Base-by-base conservation (phyloP, 2,888 invertebrate species). In the Archips crataeganus region DNA sequence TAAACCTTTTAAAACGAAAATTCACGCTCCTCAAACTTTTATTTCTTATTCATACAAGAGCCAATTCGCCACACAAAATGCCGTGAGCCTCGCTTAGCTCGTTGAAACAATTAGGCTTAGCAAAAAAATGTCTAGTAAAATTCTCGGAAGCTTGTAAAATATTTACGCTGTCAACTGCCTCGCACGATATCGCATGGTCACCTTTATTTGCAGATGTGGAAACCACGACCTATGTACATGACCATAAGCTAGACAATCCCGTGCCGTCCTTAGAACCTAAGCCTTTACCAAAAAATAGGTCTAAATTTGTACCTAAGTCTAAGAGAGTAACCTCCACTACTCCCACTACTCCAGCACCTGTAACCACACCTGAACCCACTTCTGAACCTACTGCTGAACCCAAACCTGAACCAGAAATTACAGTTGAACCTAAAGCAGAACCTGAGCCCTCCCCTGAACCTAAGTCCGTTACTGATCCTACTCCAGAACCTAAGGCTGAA, bases 181-280 rank as follows among this genome's bases (percentile, higher is more conserved):
- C 49, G 74, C 74, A 74, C 74, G 87, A 87, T 84, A 79, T 81
- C 86, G 94, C 94, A 94, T 93, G 93, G 83, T 90, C 83, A 82
- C 84, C 83, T 90, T 90, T 80, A 92, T 92, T 92, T 94, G 80
- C 94, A 94, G 94, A 93, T 93, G 84, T 85, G 87, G 91, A 89
- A 84, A 86, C 89, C 79, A 84, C 96, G 10, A 94, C 95, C 78
- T 77, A 84, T 82, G 82, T 85, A 79, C 76, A 76, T 79, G 77
- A 75, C 74, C 78, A 79, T 75, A 79, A 76, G 75, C 77, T 76
- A 74, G 73, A 90, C n/a, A 84, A 87, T 76, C 81, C 93, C 1
- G 89, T 92, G 81, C 87, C 93, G 1, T 84, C 87, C 76, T 59
- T 78, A 81, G 57, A 76, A 84, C 74, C 95, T 0, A 86, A 91